A percentile compares a stretch with the other conserved stretches of the same genome.
Conservation (phyloP, 1,140 invertebrate species). For the Drosophila truncata region DNA sequence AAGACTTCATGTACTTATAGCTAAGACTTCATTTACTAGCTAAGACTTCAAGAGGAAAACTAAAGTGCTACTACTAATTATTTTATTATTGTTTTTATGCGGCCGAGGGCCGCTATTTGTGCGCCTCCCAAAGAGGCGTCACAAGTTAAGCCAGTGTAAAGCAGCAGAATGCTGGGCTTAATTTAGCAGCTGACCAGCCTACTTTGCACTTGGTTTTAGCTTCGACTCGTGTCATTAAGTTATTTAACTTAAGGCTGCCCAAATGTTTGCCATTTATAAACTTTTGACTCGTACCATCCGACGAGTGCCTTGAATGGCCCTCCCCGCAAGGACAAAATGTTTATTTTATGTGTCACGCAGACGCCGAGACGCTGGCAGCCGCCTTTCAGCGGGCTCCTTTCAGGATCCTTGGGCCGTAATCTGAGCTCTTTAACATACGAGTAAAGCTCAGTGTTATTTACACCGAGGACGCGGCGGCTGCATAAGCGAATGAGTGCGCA, state of each 20-base stretch:
- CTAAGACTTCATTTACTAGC: too few species aligned
- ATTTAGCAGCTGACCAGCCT: conserved; percentile 80
- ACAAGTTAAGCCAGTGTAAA: background rate
- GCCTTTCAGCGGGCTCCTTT: conserved; percentile 44
- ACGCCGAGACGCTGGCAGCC: conserved; percentile 34
- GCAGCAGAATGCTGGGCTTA: conserved; percentile 48
- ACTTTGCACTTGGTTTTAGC: conserved; percentile 64
- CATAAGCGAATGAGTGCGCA: conserved; percentile 66
- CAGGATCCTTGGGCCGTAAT: conserved; percentile 63
- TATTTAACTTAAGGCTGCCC: conserved; percentile 73
- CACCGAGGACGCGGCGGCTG: conserved; percentile 48
- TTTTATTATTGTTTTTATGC: too few species aligned
- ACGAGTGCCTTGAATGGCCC: conserved; percentile 28
- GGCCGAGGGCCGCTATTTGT: too few species aligned
- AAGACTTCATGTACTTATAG: too few species aligned
- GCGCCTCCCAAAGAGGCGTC: too few species aligned
- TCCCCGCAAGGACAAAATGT: conserved; percentile 72
- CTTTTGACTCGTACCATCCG: conserved; percentile 60
- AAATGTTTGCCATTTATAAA: conserved; percentile 78
- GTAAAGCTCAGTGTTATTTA: conserved; percentile 75
- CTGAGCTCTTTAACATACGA: conserved; percentile 80
- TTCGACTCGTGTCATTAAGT: conserved; percentile 75
- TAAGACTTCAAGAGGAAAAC: too few species aligned
- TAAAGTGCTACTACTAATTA: too few species aligned
- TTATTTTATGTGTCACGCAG: conserved; percentile 67